Base-by-base conservation (phyloP, 2,797 vertebrate genomes). In the Acanthis flammea region DNA sequence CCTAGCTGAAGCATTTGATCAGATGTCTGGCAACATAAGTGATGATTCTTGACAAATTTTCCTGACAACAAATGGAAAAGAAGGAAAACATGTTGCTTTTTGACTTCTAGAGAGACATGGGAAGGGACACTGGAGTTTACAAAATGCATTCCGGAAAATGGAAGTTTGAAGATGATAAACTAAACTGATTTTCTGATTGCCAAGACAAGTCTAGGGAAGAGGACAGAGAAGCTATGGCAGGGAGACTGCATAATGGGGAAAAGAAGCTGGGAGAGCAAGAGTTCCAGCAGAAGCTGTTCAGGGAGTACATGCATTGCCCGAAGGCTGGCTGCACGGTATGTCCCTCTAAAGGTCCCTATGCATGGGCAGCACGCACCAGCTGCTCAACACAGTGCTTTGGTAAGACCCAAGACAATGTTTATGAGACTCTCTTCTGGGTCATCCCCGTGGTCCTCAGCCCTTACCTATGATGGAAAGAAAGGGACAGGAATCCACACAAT, bases 311-410 rank as follows among this genome's bases (percentile, higher is more conserved):
- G 92, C 91, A 90, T 90, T 95, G 94, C 95, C 94, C 70, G 87
- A 96, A 96, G 91, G 94, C 95, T 94, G 89, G 95, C 92, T 94
- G 91, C 94, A 96, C 91, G 89, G 94, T 96, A 95, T 91, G 95
- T 96, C 92, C 91, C 91, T 96, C 92, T 94, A 81, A 92, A 96
- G 96, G 94, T 95, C 92, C 88, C 70, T 96, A 81, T 94, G 84
- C 81, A 18, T 50, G 58, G 92, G 95, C 91, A 96, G 96, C 94
- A 31, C 4, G 58, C 70, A 63, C 82, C 91, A 78, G 92, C 91
- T 97, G 95, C 94, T 91, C 94, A 66, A 55, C 92, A 85, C 68
- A 83, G 89, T 95, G 70, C 85, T 89, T 91, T 80, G 94, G 92
- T 96, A 94, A 95, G 96, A 78, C 1, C 0, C 78, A 94, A 86